Conservation (phyloP, 2,888 invertebrate genomes). For the Xiphydria camelus region DNA sequence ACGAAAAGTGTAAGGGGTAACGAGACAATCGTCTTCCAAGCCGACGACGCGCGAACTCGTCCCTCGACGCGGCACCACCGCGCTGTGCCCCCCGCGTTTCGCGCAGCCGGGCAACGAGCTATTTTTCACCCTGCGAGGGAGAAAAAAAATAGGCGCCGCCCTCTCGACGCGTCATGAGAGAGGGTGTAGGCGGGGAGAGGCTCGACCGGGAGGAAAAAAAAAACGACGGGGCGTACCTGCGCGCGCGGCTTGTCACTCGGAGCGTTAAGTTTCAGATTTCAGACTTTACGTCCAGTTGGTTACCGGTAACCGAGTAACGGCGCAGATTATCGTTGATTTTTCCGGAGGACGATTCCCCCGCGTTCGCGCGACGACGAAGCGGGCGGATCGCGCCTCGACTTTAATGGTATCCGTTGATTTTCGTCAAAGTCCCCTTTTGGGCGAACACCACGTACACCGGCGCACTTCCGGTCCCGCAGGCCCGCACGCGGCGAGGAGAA, state of each 20-base stretch:
- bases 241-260: slow-evolving; percentile 24
- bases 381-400: slow-evolving; percentile 26
- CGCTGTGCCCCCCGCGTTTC: too few species aligned
- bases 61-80: too few species aligned
- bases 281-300: slow-evolving; percentile 53
- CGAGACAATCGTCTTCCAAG: too few species aligned
- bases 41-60: too few species aligned
- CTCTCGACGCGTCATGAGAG: background rate
- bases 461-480: slow-evolving; percentile 51
- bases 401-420: slow-evolving; percentile 56
- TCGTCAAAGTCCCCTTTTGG: slow-evolving; percentile 58
- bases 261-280: slow-evolving; percentile 49
- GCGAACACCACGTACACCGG: slow-evolving; percentile 55
- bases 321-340: slow-evolving; percentile 50
- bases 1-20: too few species aligned
- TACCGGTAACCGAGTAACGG: slow-evolving; percentile 52
- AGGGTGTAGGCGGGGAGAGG: background rate
- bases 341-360: slow-evolving; percentile 37
- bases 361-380: slow-evolving; percentile 9
- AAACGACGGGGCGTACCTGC: slow-evolving; percentile 18
- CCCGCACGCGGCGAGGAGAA: slow-evolving; percentile 13
- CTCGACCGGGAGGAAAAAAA: too few species aligned
- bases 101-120: too few species aligned
- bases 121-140: too few species aligned
- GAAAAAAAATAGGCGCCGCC: background rate